These are phyloP conservation scores for Lasioglossum albipes DNA, from an alignment of 1,140 invertebrate species.

Conservation along the genomic window DNA sequence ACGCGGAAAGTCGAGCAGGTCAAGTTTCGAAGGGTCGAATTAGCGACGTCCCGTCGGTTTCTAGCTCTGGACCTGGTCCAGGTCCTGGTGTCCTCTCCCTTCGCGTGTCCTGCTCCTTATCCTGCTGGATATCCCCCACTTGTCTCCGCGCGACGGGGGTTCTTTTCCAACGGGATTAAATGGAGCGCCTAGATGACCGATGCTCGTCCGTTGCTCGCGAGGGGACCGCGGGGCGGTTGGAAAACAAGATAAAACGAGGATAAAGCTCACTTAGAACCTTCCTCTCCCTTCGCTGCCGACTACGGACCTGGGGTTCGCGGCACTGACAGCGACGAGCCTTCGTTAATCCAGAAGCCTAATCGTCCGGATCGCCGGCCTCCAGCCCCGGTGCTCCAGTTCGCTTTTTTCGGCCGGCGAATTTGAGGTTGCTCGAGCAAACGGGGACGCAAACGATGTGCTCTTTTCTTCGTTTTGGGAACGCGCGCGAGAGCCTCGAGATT, in stretches of 20 bases:
- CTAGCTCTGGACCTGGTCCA: slow-evolving; percentile 7
- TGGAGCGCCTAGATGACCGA: slow-evolving; percentile 80
- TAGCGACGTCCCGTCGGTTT: slow-evolving; percentile 68
- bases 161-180: slow-evolving; percentile 77
- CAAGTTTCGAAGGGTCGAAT: slow-evolving; percentile 74
- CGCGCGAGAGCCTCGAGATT: no score
- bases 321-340: slow-evolving; percentile 52
- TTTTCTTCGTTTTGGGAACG: no score
- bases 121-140: slow-evolving; percentile 72
- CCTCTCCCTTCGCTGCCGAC: slow-evolving; percentile 19
- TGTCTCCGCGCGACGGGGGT: slow-evolving; percentile 70
- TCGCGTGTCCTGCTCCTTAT: slow-evolving; percentile 58
- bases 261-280: slow-evolving; percentile 61
- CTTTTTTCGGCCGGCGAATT: neutral
- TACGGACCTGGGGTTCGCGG: slow-evolving; percentile 25
- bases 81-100: neutral
- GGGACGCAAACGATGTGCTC: neutral
- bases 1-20: slow-evolving; percentile 67
- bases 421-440: neutral
- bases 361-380: slow-evolving; percentile 41
- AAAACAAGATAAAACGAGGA: slow-evolving; percentile 79
- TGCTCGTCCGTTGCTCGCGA: slow-evolving; percentile 64
- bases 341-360: slow-evolving; percentile 58
- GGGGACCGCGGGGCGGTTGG: slow-evolving; percentile 58
- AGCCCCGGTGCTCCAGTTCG: neutral